Evolutionary conservation across 2,888 invertebrate species (phyloP), one percentile per base, ranked within the genome.

Genomic region (Cosmia trapezina): DNA sequence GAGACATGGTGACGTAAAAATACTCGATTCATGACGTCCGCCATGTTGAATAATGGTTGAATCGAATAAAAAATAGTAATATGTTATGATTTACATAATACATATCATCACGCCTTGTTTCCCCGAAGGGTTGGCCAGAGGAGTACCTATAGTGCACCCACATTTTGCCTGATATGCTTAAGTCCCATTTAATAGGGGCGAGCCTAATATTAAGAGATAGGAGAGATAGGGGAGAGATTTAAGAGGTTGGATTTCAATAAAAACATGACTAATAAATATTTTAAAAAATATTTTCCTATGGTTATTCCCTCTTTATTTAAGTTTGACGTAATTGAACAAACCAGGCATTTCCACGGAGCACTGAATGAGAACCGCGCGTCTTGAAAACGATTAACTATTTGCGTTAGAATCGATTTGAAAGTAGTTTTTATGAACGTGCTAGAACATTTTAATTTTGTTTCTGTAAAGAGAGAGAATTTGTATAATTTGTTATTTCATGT

Each of bases 401-500:
- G 47, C 7, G 6, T 7, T 19, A 47, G 19, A 49, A 49, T 49
- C 17, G 22, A 54, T 54, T 54, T 28, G 54, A 54, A 54, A 22
- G 17, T 54, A 22, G 6, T 37, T 37, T 37, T 37, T 37, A 37
- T 22, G 14, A 22, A 54, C 37, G 17, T 17, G n/a, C n/a, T n/a
- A n/a, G n/a, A n/a, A 17, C 28, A 22, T 54, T 17, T 28, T 49
- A 14, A 22, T 54, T 17, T 28, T 49, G 54, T 28, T 28, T n/a
- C n/a, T n/a, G n/a, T 22, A 12, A 19, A 51, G n/a, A 45, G 45
- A 45, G 19, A 37, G 19, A 22, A 41, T 65, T 61, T 56, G n/a
- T 77, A 62, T 57, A 37, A 73, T 79, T 67, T 54, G n/a, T n/a
- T 64, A 67, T 70, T 22, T 45, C 2, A 37, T 49, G 41, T n/a